Percentiles rank a stretch among this genome's conserved stretches.
These are phyloP conservation scores for Pungitius pungitius DNA, from an alignment of 2,113 vertebrate genomes.

Conservation along the genomic window DNA sequence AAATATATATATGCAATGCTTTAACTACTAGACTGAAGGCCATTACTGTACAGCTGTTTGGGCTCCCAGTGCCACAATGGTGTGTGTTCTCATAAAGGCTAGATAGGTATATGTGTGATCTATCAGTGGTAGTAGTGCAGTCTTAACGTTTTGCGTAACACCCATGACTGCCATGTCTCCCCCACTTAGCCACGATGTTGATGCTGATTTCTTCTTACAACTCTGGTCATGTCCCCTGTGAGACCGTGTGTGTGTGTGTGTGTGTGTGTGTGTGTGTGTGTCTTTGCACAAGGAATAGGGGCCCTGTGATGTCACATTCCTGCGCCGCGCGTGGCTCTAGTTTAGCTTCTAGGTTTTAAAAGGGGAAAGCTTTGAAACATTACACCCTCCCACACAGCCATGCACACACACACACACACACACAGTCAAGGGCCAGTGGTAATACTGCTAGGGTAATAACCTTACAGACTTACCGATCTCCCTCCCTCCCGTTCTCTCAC, in stretches of 20 bases:
- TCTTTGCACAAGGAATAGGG: constrained; percentile 42
- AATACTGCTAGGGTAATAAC: constrained; percentile 86
- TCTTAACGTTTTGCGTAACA: constrained; percentile 65
- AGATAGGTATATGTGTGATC: constrained; percentile 27
- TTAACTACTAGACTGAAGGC: constrained; percentile 21
- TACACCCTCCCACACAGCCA: constrained; percentile 72
- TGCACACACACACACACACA: constrained; percentile 17
- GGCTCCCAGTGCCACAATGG: constrained; percentile 1
- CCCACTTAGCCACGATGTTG: constrained; percentile 69
- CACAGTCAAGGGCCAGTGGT: constrained; percentile 84
- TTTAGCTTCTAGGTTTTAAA: constrained; percentile 78
- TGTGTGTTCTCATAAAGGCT: constrained; percentile 12
- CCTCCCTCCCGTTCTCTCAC: constrained; percentile 73
- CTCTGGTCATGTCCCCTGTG: constrained; percentile 71
- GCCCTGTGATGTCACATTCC: constrained; percentile 82
- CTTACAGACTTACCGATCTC: constrained; percentile 83
- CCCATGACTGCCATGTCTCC: constrained; percentile 70
- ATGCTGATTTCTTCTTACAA: constrained; percentile 75
- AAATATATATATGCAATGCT: constrained; percentile 35
- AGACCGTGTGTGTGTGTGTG: constrained; percentile 47
- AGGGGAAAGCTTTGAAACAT: constrained; percentile 83
- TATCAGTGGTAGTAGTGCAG: constrained; percentile 47
- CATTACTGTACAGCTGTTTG: constrained; percentile 11
- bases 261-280: constrained; percentile 19
- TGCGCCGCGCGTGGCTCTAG: constrained; percentile 79